These are phyloP conservation scores for Melanotaenia nigrans DNA, from an alignment of 2,797 vertebrate genomes.

Conservation along the genomic window DNA sequence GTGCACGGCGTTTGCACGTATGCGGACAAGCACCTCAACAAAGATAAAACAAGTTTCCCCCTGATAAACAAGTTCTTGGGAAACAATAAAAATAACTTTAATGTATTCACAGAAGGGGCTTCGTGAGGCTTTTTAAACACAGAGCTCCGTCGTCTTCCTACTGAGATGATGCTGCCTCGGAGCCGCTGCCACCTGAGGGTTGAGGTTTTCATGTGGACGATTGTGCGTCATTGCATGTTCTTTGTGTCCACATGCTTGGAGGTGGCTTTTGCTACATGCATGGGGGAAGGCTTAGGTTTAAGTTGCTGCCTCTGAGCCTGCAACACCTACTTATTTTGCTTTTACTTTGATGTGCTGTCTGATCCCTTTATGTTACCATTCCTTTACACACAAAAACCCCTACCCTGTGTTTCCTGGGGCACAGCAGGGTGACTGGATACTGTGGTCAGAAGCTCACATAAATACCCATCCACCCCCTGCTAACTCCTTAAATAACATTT, in stretches of 20 bases:
- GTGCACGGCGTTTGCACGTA: neutral
- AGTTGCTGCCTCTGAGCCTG: constrained; percentile 55
- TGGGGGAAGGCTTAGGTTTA: constrained; percentile 21
- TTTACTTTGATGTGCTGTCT: constrained; percentile 60
- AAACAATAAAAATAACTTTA: constrained; percentile 59
- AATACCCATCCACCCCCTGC: constrained; percentile 7
- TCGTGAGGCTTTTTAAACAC: constrained; percentile 20
- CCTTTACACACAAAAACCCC: neutral
- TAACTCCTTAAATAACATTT: constrained; percentile 32
- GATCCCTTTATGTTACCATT: constrained; percentile 37
- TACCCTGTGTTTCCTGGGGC: constrained; percentile 14
- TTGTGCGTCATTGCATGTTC: constrained; percentile 11
- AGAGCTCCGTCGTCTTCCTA: constrained; percentile 31
- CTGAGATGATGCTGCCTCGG: constrained; percentile 41
- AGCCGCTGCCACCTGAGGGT: constrained; percentile 52
- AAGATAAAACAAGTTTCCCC: constrained; percentile 38
- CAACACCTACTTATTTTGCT: constrained; percentile 56
- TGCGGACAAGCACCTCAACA: constrained; percentile 30
- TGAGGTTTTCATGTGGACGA: constrained; percentile 3
- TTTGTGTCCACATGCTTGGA: constrained; percentile 2
- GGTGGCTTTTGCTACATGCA: constrained; percentile 3
- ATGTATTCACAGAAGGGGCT: constrained; percentile 51
- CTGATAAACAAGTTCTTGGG: constrained; percentile 51
- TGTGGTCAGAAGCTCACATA: constrained; percentile 55
- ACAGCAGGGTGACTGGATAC: constrained; percentile 29